Conservation (phyloP, 2,113 vertebrate genomes). For the Peromyscus maniculatus region DNA sequence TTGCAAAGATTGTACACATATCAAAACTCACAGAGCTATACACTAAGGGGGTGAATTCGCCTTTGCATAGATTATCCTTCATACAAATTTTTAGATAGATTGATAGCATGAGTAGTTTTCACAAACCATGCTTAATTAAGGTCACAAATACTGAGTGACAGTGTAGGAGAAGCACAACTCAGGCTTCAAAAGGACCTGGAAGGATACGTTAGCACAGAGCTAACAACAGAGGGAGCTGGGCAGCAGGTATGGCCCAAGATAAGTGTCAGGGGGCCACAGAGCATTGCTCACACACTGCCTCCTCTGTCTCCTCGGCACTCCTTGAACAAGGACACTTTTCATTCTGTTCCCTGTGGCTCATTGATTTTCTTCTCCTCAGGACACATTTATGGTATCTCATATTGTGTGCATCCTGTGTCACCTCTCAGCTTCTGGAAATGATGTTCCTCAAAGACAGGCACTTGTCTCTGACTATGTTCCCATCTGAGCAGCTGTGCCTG, state of each 20-base stretch:
- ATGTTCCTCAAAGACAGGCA: neutral
- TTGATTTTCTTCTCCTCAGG: neutral
- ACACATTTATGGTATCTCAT: neutral
- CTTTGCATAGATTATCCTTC: neutral
- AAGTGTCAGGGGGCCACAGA: too few relatives aligned
- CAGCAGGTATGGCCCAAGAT: neutral
- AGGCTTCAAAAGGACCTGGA: neutral
- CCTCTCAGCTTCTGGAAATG: neutral
- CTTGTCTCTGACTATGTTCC: neutral
- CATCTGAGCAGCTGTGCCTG: neutral
- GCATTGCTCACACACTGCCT: neutral
- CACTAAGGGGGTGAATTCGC: neutral
- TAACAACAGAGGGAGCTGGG: neutral
- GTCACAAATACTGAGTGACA: neutral
- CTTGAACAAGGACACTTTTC: neutral
- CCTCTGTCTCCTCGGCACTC: too few relatives aligned
- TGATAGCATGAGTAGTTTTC: neutral
- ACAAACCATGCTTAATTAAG: neutral
- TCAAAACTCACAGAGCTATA: neutral
- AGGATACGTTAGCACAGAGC: neutral
- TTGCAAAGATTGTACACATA: neutral
- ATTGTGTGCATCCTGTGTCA: neutral
- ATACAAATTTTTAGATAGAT: neutral
- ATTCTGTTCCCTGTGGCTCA: neutral
- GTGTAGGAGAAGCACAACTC: neutral